Evolutionary conservation across 2,113 vertebrate genomes (phyloP).

Genomic region (Odontophorus gujanensis): DNA sequence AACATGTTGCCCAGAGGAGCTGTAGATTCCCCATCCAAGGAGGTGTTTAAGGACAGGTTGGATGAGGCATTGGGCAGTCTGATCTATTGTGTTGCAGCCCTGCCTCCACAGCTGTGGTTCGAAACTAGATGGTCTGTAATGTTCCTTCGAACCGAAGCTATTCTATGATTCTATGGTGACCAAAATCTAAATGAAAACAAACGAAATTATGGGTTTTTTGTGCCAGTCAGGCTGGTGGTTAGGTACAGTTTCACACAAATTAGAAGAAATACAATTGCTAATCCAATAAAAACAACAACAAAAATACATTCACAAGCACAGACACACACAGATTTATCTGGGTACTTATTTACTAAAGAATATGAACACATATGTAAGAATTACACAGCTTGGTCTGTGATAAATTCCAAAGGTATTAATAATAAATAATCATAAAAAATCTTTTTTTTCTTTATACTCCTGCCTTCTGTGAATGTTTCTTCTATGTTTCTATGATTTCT

Average conservation of each 20-base stretch:
- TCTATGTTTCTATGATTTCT: not conserved
- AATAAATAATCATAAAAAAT: not conserved
- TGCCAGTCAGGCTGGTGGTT: not conserved
- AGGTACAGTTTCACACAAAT: not conserved
- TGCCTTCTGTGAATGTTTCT: not conserved
- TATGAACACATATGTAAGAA: not conserved
- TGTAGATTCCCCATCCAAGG: not conserved
- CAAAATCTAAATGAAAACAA: not conserved
- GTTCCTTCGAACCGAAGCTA: too few relatives aligned
- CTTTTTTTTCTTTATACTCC: not conserved
- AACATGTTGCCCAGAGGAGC: not conserved
- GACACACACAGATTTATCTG: not conserved
- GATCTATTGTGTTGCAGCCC: not conserved
- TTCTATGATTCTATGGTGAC: not conserved
- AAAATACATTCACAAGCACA: not conserved
- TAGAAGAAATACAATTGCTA: not conserved
- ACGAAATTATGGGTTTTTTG: not conserved
- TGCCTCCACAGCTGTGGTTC: too few relatives aligned
- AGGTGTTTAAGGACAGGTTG: not conserved
- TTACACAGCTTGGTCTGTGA: not conserved
- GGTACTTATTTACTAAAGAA: not conserved
- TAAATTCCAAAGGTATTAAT: not conserved
- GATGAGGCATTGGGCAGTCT: not conserved
- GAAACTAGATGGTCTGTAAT: too few relatives aligned
- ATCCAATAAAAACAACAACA: too few relatives aligned